Evolutionary conservation across 2,113 vertebrate species (phyloP).

Genomic region (Charadrius vociferus): DNA sequence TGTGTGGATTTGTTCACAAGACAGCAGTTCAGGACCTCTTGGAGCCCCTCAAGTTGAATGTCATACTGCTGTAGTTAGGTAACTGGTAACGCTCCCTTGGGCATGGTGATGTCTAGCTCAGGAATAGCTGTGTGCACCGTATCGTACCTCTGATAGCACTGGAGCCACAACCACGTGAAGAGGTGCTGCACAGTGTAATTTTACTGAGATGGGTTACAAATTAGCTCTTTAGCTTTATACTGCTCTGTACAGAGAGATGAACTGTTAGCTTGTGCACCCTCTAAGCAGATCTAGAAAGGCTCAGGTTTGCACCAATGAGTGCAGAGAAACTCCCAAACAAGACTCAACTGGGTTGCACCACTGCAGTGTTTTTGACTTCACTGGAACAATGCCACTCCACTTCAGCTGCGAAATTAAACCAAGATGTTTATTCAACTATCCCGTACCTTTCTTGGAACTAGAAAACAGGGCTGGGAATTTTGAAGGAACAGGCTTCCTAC

Average conservation of each 20-base stretch:
- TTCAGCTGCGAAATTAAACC: background rate
- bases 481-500: background rate
- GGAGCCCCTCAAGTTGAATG: background rate
- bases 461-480: background rate
- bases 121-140: accelerated
- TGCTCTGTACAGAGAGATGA: background rate
- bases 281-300: background rate
- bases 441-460: background rate
- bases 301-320: background rate
- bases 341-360: background rate
- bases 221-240: background rate
- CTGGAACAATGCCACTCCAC: background rate
- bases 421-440: background rate
- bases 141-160: background rate
- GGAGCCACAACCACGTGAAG: background rate
- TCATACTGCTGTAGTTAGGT: background rate
- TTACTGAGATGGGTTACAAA: background rate
- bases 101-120: background rate
- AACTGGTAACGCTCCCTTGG: background rate
- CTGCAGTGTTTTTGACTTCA: background rate
- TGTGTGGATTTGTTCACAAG: background rate
- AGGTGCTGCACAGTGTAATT: background rate
- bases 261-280: background rate
- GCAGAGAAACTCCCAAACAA: background rate
- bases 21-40: background rate